Percentiles rank a stretch among this genome's conserved stretches.
Evolutionary conservation across 2,888 invertebrate species (phyloP).

Genomic region (Stenchaetothrips biformis): DNA sequence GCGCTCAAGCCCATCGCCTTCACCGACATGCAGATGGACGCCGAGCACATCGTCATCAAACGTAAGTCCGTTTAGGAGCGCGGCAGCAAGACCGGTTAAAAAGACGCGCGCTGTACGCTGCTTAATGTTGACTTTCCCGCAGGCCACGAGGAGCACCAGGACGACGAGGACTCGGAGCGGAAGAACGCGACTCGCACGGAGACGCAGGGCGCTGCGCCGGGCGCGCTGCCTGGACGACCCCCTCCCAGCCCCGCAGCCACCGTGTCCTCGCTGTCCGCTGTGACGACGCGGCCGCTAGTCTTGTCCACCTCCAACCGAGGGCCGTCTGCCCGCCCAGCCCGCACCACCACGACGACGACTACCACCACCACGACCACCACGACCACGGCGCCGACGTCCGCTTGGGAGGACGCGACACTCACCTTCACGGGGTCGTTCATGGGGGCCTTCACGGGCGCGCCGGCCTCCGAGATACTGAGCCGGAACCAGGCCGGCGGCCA

Average conservation of each 20-base stretch:
- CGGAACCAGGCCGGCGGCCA: slow-evolving; percentile 13
- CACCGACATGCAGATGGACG: slow-evolving; percentile 68
- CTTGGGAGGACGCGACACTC: slow-evolving; percentile 3
- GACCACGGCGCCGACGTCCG: slow-evolving; percentile 26
- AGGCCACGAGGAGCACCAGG: slow-evolving; percentile 28
- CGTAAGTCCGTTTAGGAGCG: slow-evolving; percentile 49
- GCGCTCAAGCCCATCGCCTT: slow-evolving; percentile 63
- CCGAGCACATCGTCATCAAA: slow-evolving; percentile 65
- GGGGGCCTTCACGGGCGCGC: slow-evolving; percentile 28
- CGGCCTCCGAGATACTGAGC: slow-evolving; percentile 5
- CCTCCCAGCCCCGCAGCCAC: not conserved
- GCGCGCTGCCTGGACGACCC: not conserved
- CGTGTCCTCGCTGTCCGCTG: not conserved
- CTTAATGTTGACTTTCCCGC: not conserved
- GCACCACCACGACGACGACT: slow-evolving; percentile 7
- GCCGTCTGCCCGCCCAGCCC: not conserved
- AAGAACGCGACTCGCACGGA: slow-evolving; percentile 30
- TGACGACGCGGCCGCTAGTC: slow-evolving; percentile 16
- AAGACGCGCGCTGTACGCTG: not conserved
- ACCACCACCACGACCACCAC: slow-evolving; percentile 31
- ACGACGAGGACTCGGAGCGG: slow-evolving; percentile 6
- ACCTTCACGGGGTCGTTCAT: slow-evolving; percentile 30
- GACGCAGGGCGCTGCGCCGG: slow-evolving; percentile 34
- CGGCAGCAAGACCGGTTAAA: not conserved
- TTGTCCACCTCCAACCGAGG: slow-evolving; percentile 26